Evolutionary conservation across 2,797 vertebrate species (phyloP), one percentile per base, ranked within the genome.

Genomic region (Labroides dimidiatus): DNA sequence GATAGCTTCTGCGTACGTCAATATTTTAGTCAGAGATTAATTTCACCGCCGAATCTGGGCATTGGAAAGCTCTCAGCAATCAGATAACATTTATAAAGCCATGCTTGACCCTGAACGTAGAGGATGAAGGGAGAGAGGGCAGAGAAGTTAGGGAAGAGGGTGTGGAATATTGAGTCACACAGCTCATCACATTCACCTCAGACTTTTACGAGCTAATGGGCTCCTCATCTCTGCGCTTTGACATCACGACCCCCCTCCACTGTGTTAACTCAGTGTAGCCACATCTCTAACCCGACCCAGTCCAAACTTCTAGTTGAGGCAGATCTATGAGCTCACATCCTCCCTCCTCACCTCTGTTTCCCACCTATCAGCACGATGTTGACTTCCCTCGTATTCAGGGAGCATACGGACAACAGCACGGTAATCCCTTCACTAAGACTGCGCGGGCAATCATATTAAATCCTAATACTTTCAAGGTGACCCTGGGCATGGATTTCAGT

Each of bases 21-120:
- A 93, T 93, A 90, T 92, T 92, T 89, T 84, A 88, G 89, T 86
- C 89, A 82, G 91, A 91, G 91, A 93, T 93, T 92, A 88, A 92
- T 94, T 93, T 92, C 85, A 85, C 79, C 17, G 23, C 81, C 23
- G 75, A 84, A 85, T 89, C 79, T 68, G 20, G 44, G 85, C 73
- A 84, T 84, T 75, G 84, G 79, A 88, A 89, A 90, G 85, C 85
- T 82, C 83, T 84, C 74, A 58, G 81, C 84, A 87, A 88, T 93
- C 89, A 91, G 91, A 93, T 92, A 89, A 88, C 87, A 82, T 90
- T 89, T 87, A 87, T 81, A 88, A 90, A 90, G 82, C 79, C 75
- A 82, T 62, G 74, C 81, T 89, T 87, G 84, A 91, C 85, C 91
- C 81, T 81, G 86, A 83, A 67, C 2, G 17, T 53, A 52, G 73